phyloP scores from a whole-genome alignment of 2,113 vertebrate species.

The Lonchura striata region DNA sequence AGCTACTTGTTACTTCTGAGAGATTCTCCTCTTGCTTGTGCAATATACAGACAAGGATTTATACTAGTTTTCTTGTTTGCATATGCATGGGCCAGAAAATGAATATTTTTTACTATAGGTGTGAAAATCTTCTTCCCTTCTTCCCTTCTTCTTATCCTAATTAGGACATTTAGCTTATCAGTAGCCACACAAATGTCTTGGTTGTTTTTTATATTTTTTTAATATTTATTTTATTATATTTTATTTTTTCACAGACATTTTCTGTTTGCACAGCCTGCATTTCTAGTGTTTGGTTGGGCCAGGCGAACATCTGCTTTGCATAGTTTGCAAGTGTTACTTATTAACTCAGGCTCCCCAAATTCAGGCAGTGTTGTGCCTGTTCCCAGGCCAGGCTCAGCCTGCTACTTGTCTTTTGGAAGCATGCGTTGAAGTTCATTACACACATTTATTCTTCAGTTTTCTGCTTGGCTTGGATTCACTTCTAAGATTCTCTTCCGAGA shows the following conservation, averaged over 20 bases:
- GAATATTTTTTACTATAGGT: neutral
- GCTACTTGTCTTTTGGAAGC: neutral
- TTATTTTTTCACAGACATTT: neutral
- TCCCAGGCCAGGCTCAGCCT: neutral
- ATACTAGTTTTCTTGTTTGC: neutral
- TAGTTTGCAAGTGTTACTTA: neutral
- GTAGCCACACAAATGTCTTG: neutral
- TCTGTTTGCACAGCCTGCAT: neutral
- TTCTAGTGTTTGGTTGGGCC: neutral
- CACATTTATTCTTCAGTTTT: conserved; percentile 12
- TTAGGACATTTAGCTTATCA: neutral
- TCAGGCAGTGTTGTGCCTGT: neutral
- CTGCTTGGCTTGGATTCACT: neutral
- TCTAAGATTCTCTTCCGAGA: conserved; percentile 1
- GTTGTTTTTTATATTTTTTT: neutral
- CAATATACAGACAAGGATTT: neutral
- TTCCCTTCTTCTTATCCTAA: neutral
- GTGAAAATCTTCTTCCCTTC: neutral
- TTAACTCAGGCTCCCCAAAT: neutral
- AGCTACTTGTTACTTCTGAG: neutral
- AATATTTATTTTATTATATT: neutral
- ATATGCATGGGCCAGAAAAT: rapidly evolving
- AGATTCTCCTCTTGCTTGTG: neutral
- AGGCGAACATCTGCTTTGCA: neutral
- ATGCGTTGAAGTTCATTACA: neutral